These are phyloP conservation scores for Trematomus loennbergii DNA, from an alignment of 2,113 vertebrate species.

Conservation along the genomic window DNA sequence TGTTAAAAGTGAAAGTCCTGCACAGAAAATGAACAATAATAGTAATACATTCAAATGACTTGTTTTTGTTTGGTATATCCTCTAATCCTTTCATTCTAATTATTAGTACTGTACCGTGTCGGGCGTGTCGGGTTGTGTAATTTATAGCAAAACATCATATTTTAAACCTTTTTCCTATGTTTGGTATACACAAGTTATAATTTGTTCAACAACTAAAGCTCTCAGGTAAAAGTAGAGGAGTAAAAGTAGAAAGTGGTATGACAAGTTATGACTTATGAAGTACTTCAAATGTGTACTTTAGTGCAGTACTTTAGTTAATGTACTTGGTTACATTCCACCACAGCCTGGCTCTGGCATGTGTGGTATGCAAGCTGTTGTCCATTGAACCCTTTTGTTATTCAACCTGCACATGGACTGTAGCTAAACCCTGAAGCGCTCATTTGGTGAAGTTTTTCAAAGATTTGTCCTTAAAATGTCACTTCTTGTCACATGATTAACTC, in stretches of 20 bases:
- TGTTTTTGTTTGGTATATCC: no score
- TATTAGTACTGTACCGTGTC: no score
- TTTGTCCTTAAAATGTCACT: background rate
- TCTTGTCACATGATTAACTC: no score
- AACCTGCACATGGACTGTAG: background rate
- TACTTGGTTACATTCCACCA: no score
- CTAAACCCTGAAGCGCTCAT: background rate
- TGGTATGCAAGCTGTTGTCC: slow-evolving; percentile 6
- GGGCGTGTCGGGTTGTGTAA: background rate
- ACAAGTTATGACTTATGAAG: background rate
- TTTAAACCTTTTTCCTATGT: background rate
- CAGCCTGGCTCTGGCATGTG: background rate
- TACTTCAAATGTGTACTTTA: no score
- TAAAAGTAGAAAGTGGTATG: background rate
- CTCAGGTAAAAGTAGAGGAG: background rate
- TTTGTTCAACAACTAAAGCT: background rate
- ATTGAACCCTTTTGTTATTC: background rate
- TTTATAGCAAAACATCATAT: background rate
- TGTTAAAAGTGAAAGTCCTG: no score
- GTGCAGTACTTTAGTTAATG: no score
- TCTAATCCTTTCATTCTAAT: no score
- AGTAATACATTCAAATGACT: no score
- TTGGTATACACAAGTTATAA: background rate
- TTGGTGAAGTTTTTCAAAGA: background rate
- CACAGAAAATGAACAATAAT: no score